Conservation (phyloP, 92 coral and sea anemone genomes). For the Zoanthus sociatus region DNA sequence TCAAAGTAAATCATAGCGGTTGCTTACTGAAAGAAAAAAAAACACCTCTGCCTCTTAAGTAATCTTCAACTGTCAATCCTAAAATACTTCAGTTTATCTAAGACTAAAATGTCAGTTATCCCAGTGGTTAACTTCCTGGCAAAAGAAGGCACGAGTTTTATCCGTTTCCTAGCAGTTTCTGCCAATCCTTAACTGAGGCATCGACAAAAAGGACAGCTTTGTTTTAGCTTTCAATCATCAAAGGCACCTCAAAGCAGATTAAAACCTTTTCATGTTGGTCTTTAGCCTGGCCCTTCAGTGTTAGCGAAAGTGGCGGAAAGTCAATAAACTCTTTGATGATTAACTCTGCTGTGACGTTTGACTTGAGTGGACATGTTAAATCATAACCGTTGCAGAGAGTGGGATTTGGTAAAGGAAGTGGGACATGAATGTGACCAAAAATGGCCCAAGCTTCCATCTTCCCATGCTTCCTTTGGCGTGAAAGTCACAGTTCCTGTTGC, state of each 20-base stretch:
- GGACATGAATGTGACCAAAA: conserved; percentile 1
- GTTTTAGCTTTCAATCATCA: not conserved
- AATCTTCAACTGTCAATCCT: too few relatives aligned
- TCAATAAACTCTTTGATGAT: conserved; percentile 24
- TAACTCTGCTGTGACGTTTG: conserved; percentile 26
- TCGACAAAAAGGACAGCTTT: too few relatives aligned
- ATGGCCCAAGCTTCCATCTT: conserved; percentile 35
- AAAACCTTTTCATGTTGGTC: conserved; percentile 29
- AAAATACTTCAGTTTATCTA: too few relatives aligned
- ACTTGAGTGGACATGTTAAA: conserved; percentile 21
- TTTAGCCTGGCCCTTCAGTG: conserved; percentile 17
- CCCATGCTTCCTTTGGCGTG: conserved; percentile 35
- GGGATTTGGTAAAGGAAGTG: conserved; percentile 35
- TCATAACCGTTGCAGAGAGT: conserved; percentile 37
- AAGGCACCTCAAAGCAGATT: conserved; percentile 34
- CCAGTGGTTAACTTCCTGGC: too few relatives aligned
- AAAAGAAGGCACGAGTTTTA: too few relatives aligned
- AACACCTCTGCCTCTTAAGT: too few relatives aligned
- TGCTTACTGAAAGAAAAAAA: too few relatives aligned
- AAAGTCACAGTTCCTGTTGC: conserved; percentile 25
- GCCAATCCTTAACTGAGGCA: too few relatives aligned
- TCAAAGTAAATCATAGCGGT: too few relatives aligned
- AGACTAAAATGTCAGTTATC: too few relatives aligned
- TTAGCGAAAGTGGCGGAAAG: conserved; percentile 36
- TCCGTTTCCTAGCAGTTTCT: too few relatives aligned